These are phyloP conservation scores for Amblyraja radiata DNA, from an alignment of 2,797 vertebrate species.

Conservation along the genomic window DNA sequence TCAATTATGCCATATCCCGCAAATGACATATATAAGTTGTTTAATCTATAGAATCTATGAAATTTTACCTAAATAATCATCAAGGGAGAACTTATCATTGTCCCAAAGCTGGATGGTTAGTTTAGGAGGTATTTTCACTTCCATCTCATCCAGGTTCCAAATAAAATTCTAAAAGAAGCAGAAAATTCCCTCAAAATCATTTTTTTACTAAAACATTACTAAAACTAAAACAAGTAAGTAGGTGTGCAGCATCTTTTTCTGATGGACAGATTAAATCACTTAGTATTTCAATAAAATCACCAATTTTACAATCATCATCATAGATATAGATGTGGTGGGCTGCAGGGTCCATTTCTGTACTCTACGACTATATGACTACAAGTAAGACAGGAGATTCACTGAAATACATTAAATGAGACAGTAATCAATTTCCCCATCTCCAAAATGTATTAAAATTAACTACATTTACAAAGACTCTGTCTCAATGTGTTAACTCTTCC, in stretches of 20 bases:
- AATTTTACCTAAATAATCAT: conserved; percentile 60
- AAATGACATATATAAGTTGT: too few relatives aligned
- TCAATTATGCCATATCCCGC: too few relatives aligned
- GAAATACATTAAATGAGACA: neutral
- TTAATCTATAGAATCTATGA: neutral
- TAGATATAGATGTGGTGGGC: too few relatives aligned
- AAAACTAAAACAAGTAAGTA: neutral
- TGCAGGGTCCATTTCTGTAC: too few relatives aligned
- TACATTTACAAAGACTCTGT: too few relatives aligned
- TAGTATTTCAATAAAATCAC: neutral
- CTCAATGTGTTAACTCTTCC: neutral
- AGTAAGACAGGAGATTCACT: neutral
- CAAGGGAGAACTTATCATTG: conserved; percentile 54
- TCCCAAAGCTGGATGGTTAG: conserved; percentile 66
- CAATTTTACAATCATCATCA: neutral
- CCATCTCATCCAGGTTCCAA: conserved; percentile 51
- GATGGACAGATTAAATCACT: neutral
- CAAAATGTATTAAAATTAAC: neutral
- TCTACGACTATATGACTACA: too few relatives aligned
- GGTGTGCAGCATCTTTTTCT: neutral
- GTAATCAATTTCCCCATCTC: neutral
- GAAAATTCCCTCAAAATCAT: neutral
- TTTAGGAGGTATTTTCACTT: conserved; percentile 55
- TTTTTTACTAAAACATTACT: too few relatives aligned
- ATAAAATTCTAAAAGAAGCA: conserved; percentile 46